phyloP scores from a whole-genome alignment of 2,888 invertebrate species.

The Clitarchus hookeri region DNA sequence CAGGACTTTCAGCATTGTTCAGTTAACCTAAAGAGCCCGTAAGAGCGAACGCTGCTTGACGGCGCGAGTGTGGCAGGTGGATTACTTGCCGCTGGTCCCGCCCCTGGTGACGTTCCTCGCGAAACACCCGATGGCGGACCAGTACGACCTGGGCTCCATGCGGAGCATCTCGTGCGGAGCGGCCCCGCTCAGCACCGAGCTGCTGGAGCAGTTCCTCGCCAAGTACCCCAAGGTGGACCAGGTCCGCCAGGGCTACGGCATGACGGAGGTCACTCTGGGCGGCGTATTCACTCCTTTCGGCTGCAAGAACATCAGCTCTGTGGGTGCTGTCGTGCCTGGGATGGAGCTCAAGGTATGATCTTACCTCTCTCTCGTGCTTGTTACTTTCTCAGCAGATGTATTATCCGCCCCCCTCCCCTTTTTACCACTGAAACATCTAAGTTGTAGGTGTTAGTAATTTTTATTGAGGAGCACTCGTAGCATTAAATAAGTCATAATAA shows the following conservation, averaged over 20 bases:
- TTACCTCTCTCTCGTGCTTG: no score
- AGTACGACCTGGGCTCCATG: conserved; percentile 75
- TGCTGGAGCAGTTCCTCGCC: conserved; percentile 51
- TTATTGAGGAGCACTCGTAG: no score
- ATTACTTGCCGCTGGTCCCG: conserved; percentile 74
- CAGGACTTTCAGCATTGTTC: no score
- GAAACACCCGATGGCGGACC: conserved; percentile 76
- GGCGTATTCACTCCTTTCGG: conserved; percentile 30
- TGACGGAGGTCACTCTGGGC: conserved; percentile 48
- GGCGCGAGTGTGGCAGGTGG: conserved; percentile 52
- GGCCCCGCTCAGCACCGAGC: conserved; percentile 76
- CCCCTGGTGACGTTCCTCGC: conserved; percentile 82
- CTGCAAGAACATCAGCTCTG: conserved; percentile 31
- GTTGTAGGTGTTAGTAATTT: no score
- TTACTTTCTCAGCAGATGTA: no score
- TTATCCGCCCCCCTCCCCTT: no score
- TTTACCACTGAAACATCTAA: no score
- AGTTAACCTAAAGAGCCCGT: no score
- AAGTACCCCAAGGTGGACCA: not conserved
- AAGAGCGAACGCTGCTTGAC: no score
- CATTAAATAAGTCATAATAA: no score
- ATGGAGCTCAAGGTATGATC: conserved; percentile 32
- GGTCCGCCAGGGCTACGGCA: conserved; percentile 48
- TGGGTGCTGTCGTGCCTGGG: conserved; percentile 34
- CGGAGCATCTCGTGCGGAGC: conserved; percentile 76